Conservation (phyloP, 2,888 invertebrate genomes). For the Cylindroiulus punctatus region DNA sequence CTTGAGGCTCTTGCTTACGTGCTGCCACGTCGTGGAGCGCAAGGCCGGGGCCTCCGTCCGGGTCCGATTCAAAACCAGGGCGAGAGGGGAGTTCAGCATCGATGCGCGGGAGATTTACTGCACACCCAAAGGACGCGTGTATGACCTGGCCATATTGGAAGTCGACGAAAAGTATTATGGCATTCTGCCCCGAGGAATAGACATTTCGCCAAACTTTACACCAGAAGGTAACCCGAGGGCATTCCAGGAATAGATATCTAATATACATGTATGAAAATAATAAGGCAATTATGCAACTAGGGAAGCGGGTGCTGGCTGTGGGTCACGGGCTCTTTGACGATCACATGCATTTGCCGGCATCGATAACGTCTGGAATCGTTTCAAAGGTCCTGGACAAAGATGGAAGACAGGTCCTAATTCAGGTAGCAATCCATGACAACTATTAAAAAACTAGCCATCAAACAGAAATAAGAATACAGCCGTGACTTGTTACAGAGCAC, state of each 20-base stretch:
- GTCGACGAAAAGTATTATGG: neutral
- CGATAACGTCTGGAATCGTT: conserved; percentile 47
- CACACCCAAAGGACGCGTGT: conserved; percentile 35
- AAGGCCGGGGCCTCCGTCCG: neutral
- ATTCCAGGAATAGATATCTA: no score
- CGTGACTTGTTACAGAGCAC: conserved; percentile 51
- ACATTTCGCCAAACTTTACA: neutral
- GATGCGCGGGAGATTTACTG: conserved; percentile 36
- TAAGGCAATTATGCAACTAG: conserved; percentile 10
- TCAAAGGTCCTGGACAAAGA: conserved; percentile 48
- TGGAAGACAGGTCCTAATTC: conserved; percentile 46
- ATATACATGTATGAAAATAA: neutral
- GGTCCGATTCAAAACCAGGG: neutral
- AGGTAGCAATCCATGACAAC: neutral
- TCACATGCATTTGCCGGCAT: conserved; percentile 31
- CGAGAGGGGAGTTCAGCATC: neutral
- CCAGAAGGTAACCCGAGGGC: conserved; percentile 14
- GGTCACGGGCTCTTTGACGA: conserved; percentile 52
- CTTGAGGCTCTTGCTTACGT: conserved; percentile 14
- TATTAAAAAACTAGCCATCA: neutral
- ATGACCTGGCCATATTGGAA: conserved; percentile 48
- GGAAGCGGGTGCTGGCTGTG: conserved; percentile 4
- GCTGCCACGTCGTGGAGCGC: conserved; percentile 51
- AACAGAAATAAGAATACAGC: neutral
- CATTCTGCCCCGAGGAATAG: neutral